Evolutionary conservation across 2,888 invertebrate genomes (phyloP).

Genomic region (Agrotis exclamationis): DNA sequence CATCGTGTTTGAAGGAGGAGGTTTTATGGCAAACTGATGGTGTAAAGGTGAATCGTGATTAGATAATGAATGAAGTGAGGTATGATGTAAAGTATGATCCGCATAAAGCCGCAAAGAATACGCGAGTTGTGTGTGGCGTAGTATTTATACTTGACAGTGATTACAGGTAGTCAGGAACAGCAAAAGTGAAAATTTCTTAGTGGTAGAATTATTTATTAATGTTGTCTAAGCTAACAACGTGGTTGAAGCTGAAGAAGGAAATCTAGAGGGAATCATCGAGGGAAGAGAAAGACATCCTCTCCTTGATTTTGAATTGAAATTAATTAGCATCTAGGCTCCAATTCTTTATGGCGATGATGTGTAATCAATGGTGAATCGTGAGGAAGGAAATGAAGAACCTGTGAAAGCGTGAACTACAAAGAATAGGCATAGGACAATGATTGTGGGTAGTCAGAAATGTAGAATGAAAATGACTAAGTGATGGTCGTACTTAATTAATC

Average conservation of each 20-base stretch:
- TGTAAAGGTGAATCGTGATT: constrained; percentile 54
- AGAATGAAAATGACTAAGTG: not conserved
- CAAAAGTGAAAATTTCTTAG: not conserved
- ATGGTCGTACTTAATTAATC: too few species aligned
- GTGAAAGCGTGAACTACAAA: too few species aligned
- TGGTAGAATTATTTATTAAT: not conserved
- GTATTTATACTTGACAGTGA: constrained; percentile 21
- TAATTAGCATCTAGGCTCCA: not conserved
- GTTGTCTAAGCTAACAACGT: not conserved
- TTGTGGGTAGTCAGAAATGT: not conserved
- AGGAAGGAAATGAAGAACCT: too few species aligned
- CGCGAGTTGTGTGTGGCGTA: not conserved
- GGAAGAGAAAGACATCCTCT: not conserved
- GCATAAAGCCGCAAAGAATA: not conserved
- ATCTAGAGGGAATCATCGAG: not conserved
- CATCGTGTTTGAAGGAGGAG: constrained; percentile 55
- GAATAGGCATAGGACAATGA: not conserved
- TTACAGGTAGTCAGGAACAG: constrained; percentile 1
- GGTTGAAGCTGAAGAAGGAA: not conserved
- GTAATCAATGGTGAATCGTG: too few species aligned
- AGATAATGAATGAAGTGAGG: constrained; percentile 55
- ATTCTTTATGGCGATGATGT: too few species aligned
- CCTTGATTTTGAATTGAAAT: not conserved
- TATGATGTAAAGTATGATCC: constrained; percentile 1
- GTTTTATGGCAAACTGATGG: constrained; percentile 51